Evolutionary conservation across 2,797 vertebrate species (phyloP), one percentile per base, ranked within the genome.

Genomic region (Epinephelus awoara): DNA sequence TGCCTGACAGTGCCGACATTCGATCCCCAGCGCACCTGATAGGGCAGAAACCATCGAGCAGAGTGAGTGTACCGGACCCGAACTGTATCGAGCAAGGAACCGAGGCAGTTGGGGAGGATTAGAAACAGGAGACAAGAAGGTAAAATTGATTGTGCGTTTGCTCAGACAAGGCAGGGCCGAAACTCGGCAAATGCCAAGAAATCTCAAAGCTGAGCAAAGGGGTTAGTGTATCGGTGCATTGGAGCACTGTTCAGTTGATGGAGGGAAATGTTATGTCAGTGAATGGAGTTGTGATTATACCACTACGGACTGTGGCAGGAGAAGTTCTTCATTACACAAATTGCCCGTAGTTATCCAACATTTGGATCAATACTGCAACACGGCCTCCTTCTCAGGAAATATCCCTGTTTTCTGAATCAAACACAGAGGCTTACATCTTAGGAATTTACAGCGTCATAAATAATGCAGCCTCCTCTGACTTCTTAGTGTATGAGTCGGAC

Each of bases 101-200:
- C 17, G 67, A 62, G 72, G 77, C 77, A 77, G 84, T 54, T 62
- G 57, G 63, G 59, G 80, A 70, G 40, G 40, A 81, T 85, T 81
- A 80, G 87, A 88, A 80, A 91, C 65, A 69, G 78, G 88, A 93
- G 85, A 85, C 82, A 83, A 82, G 77, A 67, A 79, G 76, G 83
- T 85, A 52, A 80, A 84, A 94, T 90, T 92, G 89, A 93, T 93
- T 91, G 90, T 75, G 46, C 88, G 81, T 93, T 88, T 89, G 80
- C 84, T 51, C 81, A 90, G 75, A 89, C 19, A 69, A 84, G 69
- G 74, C 66, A 49, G 67, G 56, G 69, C 70, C 78, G 51, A 71
- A 59, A 71, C 77, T 69, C 13, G 29, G 73, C 77, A 93, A 93
- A 94, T 92, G 89, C 79, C 89, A 91, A 83, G 82, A 82, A 89